A percentile compares a stretch with the other conserved stretches of the same genome.
Conservation (phyloP, 2,113 vertebrate genomes). For the Drymodes brunneopygia region DNA sequence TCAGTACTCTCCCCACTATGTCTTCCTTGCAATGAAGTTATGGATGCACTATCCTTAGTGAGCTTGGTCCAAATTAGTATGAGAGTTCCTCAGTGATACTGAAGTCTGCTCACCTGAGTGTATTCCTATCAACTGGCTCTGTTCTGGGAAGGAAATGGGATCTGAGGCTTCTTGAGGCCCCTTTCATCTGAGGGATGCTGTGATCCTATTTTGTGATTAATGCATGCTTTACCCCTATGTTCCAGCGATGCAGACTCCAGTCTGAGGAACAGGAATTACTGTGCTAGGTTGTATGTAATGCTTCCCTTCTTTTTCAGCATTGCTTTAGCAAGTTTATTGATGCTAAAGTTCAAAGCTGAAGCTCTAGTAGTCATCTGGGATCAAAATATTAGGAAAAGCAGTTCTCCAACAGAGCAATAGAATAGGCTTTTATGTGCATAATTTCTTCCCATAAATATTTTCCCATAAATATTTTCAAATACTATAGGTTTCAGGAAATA, state of each 20-base stretch:
- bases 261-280: neutral
- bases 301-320: neutral
- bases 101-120: neutral
- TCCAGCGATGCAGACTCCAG: neutral
- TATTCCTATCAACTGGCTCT: neutral
- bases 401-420: neutral
- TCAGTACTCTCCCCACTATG: accelerated
- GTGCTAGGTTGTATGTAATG: neutral
- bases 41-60: neutral
- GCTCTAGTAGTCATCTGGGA: neutral
- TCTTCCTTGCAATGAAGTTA: neutral
- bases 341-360: too few relatives aligned
- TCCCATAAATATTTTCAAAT: neutral
- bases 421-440: neutral
- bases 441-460: neutral
- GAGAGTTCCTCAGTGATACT: neutral
- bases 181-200: neutral
- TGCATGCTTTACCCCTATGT: accelerated
- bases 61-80: neutral
- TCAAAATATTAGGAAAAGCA: neutral
- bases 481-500: neutral
- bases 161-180: neutral
- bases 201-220: neutral
- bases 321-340: neutral
- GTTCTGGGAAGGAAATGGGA: neutral